Evolutionary conservation across 2,113 vertebrate species (phyloP).

Genomic region (Pluvialis apricaria): DNA sequence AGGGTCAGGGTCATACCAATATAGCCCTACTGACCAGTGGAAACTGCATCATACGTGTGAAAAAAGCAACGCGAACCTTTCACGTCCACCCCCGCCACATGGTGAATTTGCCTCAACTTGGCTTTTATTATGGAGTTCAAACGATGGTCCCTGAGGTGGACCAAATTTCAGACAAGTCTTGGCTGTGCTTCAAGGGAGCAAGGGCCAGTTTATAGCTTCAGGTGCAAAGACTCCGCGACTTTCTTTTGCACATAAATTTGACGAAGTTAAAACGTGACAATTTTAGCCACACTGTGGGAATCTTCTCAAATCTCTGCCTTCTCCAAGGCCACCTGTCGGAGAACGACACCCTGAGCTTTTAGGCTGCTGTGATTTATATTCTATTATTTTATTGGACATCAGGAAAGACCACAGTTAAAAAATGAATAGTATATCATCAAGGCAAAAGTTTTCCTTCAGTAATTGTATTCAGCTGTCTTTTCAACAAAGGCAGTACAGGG

Average conservation of each 20-base stretch:
- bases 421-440: not conserved
- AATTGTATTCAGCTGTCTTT: conserved; percentile 31
- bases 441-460: not conserved
- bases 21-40: not conserved
- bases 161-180: conserved; percentile 16
- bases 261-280: not conserved
- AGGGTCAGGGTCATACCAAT: not conserved
- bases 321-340: conserved; percentile 5
- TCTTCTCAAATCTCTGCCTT: conserved; percentile 5
- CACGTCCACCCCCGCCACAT: not conserved
- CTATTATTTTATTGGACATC: not conserved
- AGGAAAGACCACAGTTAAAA: not conserved
- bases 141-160: not conserved
- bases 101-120: not conserved
- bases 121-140: not conserved
- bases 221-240: not conserved
- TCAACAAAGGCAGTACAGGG: not conserved
- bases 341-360: not conserved
- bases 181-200: not conserved
- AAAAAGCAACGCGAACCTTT: not conserved
- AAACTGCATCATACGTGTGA: accelerated
- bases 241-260: not conserved
- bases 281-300: not conserved
- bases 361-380: not conserved
- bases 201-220: conserved; percentile 11